Evolutionary conservation across 2,888 invertebrate genomes (phyloP).

Genomic region (Bruchidius siliquastri): DNA sequence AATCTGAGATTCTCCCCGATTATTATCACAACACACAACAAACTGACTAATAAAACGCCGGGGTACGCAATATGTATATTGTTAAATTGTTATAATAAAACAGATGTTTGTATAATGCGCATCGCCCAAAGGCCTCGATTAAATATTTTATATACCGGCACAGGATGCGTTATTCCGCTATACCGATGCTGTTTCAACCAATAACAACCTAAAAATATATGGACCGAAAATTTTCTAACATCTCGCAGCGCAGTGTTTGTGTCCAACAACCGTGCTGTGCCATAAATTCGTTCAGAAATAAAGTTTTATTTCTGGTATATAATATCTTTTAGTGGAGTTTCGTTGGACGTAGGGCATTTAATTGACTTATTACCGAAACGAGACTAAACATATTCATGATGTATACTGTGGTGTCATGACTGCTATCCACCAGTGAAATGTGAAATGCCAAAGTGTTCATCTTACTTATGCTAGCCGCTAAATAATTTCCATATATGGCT

Average conservation of each 20-base stretch:
- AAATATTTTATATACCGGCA: not conserved
- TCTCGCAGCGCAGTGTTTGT: not conserved
- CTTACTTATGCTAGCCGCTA: no score
- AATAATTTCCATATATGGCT: no score
- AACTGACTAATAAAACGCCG: not conserved
- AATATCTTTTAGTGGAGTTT: not conserved
- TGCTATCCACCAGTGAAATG: no score
- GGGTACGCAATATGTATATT: not conserved
- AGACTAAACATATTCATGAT: no score
- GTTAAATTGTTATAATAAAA: not conserved
- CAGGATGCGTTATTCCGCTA: not conserved
- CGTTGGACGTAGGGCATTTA: not conserved
- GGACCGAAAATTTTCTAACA: not conserved
- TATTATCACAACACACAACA: not conserved
- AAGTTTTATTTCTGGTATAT: not conserved
- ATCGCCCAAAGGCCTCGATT: not conserved
- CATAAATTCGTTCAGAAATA: not conserved
- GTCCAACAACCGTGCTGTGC: not conserved
- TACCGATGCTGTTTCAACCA: not conserved
- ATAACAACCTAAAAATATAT: not conserved
- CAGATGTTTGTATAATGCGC: not conserved
- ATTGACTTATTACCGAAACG: not conserved
- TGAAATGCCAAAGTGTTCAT: no score
- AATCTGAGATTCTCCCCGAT: not conserved
- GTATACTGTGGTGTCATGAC: no score